Evolutionary conservation across 2,888 invertebrate genomes (phyloP).

Genomic region (Dasypogon diadema): DNA sequence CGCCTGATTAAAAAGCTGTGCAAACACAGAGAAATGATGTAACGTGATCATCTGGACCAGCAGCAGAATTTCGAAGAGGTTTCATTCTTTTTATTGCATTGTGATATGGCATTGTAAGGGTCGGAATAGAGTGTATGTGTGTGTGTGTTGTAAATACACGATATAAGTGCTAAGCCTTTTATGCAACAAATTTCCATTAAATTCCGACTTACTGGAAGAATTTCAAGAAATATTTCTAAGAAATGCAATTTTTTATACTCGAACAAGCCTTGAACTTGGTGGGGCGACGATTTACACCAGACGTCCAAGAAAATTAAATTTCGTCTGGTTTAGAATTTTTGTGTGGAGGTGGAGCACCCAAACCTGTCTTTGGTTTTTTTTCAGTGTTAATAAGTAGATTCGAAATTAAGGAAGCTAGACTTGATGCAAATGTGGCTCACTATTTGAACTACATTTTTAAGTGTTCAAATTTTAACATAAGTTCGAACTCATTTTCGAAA

Average conservation of each 20-base stretch:
- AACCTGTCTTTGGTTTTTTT: not conserved
- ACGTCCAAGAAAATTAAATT: constrained; percentile 11
- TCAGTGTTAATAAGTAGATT: no score
- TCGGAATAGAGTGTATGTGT: no score
- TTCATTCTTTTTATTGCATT: not conserved
- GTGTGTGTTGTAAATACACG: no score
- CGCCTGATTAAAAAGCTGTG: constrained; percentile 9
- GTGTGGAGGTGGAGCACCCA: not conserved
- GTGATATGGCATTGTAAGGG: no score
- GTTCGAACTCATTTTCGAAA: no score
- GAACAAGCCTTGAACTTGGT: not conserved
- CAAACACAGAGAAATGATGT: not conserved
- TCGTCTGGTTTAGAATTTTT: constrained; percentile 6
- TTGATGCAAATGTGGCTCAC: no score
- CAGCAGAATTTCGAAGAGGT: not conserved
- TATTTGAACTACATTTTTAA: no score
- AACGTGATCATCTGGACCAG: constrained; percentile 3
- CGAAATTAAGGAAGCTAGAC: no score
- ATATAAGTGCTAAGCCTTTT: no score
- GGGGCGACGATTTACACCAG: not conserved
- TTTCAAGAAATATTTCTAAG: not conserved
- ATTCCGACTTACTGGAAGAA: no score
- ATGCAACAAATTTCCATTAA: no score
- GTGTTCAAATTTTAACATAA: no score
- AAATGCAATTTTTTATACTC: not conserved